phyloP scores from a whole-genome alignment of 2,113 vertebrate species.

The Castor canadensis region DNA sequence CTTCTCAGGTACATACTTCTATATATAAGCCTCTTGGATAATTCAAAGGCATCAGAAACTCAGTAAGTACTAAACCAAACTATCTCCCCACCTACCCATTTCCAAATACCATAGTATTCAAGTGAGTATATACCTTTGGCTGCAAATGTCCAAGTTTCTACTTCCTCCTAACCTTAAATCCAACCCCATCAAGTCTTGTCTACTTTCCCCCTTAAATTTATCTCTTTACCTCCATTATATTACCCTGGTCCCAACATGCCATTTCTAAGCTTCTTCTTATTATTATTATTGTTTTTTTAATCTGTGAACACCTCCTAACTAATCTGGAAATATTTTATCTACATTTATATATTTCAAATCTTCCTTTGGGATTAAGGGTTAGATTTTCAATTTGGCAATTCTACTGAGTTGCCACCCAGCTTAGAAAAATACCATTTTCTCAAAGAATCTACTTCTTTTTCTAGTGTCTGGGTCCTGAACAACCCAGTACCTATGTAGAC shows the following conservation, averaged over 20 bases:
- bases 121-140: neutral
- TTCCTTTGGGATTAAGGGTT: neutral
- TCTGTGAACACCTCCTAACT: neutral
- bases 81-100: neutral
- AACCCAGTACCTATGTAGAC: neutral
- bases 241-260: neutral
- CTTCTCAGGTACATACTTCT: neutral
- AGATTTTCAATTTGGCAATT: neutral
- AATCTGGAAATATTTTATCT: neutral
- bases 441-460: neutral
- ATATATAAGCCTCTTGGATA: neutral
- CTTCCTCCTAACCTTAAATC: neutral
- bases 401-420: neutral
- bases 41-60: neutral
- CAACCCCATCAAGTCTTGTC: neutral
- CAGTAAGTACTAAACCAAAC: neutral
- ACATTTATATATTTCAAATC: neutral
- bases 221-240: neutral
- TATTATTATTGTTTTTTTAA: too few relatives aligned
- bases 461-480: neutral
- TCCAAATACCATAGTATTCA: neutral
- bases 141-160: neutral
- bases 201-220: neutral
- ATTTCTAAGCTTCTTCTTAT: too few relatives aligned
- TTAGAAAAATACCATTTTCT: neutral